Evolutionary conservation across 2,888 invertebrate genomes (phyloP).

Genomic region (Bimastos eiseni): DNA sequence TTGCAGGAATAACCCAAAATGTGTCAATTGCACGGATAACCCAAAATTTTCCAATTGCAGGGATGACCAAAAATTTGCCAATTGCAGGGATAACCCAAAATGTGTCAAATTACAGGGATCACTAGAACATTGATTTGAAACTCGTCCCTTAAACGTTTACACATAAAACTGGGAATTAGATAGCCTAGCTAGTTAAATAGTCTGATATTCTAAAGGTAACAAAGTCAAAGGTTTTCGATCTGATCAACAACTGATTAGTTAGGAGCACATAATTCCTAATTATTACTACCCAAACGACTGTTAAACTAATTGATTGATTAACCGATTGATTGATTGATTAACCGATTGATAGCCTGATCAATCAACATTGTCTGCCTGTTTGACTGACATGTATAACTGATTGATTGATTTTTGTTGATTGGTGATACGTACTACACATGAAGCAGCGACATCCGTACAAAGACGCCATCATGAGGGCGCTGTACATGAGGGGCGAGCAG

Average conservation of each 20-base stretch:
- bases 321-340: neutral
- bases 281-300: neutral
- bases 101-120: too few relatives aligned
- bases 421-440: constrained; percentile 22
- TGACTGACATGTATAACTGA: neutral
- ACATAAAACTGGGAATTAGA: too few relatives aligned
- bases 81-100: too few relatives aligned
- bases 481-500: constrained; percentile 18
- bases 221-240: too few relatives aligned
- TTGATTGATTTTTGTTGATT: neutral
- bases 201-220: too few relatives aligned
- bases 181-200: too few relatives aligned
- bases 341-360: neutral
- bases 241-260: neutral
- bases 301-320: neutral
- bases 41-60: too few relatives aligned
- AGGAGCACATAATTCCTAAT: neutral
- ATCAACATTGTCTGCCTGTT: neutral
- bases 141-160: too few relatives aligned
- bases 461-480: constrained; percentile 27
- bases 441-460: constrained; percentile 17
- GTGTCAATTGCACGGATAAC: too few relatives aligned
- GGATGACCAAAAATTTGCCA: too few relatives aligned
- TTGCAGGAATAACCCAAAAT: too few relatives aligned
- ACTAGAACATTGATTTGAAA: too few relatives aligned